Conservation (phyloP, 2,888 invertebrate genomes). For the Cataglyphis cursor region DNA sequence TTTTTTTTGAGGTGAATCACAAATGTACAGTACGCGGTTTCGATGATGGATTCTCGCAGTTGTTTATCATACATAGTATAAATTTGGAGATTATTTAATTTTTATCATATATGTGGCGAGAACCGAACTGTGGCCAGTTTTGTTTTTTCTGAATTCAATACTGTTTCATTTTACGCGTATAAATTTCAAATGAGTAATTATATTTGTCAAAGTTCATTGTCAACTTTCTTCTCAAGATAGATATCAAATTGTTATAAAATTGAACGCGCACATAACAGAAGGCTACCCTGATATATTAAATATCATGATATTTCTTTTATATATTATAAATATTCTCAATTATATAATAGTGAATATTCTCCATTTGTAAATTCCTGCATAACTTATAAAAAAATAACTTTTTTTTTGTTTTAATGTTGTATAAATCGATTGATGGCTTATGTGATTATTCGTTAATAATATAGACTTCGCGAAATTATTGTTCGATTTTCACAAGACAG, state of each 20-base stretch:
- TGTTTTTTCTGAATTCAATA: conserved; percentile 19
- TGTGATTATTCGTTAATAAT: conserved; percentile 1
- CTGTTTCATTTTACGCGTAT: neutral
- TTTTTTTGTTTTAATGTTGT: neutral
- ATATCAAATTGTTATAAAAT: neutral
- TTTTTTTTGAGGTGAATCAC: conserved; percentile 33
- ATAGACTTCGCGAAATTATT: neutral
- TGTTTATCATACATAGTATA: conserved; percentile 1
- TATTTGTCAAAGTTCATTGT: neutral
- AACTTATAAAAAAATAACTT: neutral
- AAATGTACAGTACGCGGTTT: conserved; percentile 70
- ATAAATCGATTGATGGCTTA: conserved; percentile 1
- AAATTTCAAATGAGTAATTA: neutral
- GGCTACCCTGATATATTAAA: neutral
- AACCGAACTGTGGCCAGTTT: neutral
- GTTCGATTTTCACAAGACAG: conserved; percentile 20
- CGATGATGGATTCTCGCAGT: conserved; percentile 62
- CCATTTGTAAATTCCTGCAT: conserved; percentile 5
- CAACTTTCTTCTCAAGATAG: neutral
- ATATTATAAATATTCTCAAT: neutral
- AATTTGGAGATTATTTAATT: neutral
- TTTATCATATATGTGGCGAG: neutral
- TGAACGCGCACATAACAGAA: neutral
- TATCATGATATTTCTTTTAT: conserved; percentile 16
- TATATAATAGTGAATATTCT: neutral